Conservation (phyloP, 2,113 vertebrate genomes). For the Eudorcas thomsonii region DNA sequence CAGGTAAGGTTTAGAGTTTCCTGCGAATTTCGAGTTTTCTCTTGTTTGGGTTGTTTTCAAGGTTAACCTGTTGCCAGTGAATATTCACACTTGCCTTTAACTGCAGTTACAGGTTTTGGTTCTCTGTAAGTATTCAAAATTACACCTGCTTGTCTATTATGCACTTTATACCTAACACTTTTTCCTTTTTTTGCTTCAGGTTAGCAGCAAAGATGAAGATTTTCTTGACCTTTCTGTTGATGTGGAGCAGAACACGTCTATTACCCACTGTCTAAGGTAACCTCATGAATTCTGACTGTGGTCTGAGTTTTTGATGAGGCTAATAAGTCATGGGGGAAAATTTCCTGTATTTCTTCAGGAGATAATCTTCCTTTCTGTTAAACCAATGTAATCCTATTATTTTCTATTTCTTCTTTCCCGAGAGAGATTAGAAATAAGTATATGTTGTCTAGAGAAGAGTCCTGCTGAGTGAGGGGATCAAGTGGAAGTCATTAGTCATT, state of each 20-base stretch:
- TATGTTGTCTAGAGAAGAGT: neutral
- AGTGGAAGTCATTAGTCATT: neutral
- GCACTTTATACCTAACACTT: conserved; percentile 31
- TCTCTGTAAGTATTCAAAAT: neutral
- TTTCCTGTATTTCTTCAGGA: neutral
- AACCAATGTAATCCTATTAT: neutral
- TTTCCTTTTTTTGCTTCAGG: conserved; percentile 81
- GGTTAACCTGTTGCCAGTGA: neutral
- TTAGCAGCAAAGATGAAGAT: conserved; percentile 99
- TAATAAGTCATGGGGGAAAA: neutral
- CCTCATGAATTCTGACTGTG: neutral
- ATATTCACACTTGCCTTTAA: fast-evolving
- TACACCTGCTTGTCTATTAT: neutral
- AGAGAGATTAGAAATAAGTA: conserved; percentile 26
- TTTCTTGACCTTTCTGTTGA: conserved; percentile 98
- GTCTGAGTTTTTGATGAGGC: neutral
- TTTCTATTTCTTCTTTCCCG: neutral
- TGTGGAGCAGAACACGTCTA: conserved; percentile 98
- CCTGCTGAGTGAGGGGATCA: neutral
- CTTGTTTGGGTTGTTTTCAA: neutral
- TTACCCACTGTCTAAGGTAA: conserved; percentile 98
- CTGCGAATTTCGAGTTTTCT: neutral
- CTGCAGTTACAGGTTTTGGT: too few species aligned
- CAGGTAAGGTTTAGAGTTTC: neutral
- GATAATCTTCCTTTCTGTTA: conserved; percentile 20